These are phyloP conservation scores for Hipposideros armiger DNA, from an alignment of 2,113 vertebrate genomes.

Conservation along the genomic window DNA sequence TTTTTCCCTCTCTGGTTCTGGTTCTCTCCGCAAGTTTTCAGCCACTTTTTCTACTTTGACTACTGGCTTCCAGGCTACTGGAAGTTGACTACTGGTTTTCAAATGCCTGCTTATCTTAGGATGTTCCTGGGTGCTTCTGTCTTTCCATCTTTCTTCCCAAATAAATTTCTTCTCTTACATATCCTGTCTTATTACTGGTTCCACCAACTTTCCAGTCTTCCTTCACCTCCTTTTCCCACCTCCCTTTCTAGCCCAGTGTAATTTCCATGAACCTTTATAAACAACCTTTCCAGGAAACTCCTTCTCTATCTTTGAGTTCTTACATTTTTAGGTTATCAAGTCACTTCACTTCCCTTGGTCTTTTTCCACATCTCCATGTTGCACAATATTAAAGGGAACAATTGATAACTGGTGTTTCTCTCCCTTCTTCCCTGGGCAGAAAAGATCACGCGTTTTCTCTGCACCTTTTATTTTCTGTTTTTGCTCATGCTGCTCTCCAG, in stretches of 20 bases:
- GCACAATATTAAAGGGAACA: neutral
- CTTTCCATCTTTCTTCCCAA: neutral
- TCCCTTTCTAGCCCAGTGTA: neutral
- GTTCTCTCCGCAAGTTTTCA: neutral
- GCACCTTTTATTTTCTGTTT: neutral
- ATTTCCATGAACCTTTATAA: slow-evolving; percentile 9
- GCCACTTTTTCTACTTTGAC: neutral
- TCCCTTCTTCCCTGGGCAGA: neutral
- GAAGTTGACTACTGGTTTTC: neutral
- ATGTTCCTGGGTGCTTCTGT: neutral
- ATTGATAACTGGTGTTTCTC: neutral
- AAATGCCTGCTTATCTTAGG: neutral
- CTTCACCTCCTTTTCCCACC: neutral
- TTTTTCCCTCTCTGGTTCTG: neutral
- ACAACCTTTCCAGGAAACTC: neutral
- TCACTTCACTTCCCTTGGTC: neutral
- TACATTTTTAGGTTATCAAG: neutral
- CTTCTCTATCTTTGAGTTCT: slow-evolving; percentile 18
- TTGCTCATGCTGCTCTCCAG: neutral
- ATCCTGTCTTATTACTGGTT: neutral
- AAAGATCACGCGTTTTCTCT: neutral
- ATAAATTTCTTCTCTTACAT: neutral
- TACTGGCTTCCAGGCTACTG: neutral
- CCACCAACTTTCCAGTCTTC: neutral
- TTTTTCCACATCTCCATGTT: neutral